Base-by-base conservation (phyloP, 2,888 invertebrate genomes). In the Leptinotarsa juncta region DNA sequence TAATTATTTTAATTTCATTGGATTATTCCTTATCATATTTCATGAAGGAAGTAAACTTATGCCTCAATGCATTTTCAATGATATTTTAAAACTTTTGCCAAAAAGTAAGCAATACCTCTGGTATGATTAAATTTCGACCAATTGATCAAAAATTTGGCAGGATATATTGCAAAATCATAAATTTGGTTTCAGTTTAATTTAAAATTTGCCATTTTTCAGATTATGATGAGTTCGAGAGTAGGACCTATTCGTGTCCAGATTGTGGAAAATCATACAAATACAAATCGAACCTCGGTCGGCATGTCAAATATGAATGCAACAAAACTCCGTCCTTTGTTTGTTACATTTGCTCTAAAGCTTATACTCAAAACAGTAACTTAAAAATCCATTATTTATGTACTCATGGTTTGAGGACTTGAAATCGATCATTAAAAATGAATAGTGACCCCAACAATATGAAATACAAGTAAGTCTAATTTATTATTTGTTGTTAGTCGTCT, bases 201-300 rank as follows among this genome's bases (percentile, higher is more conserved):
- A 1, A 15, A 20, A 23, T 57, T 20, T 23, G 4, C 32, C n/a
- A 15, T 62, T 32, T 62, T 62, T 42, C 62, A 62, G 62, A 42
- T 62, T 10, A 32, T 16, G 26, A 32, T 10, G 20, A 57, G 14
- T 20, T 14, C 57, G 57, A 20, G 23, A 57, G 20, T 23, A 57
- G 57, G 4, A 20, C 57, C 2, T 78, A 69, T 72, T 66, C 73
- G 3, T 78, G 78, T 48, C 67, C 70, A 55, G 71, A 71, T 16
- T 79, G 79, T 55, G 67, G 68, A 55, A 74, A 76, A 51, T 65
- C 49, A 10, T 94, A 94, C 87, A 92, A 93, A 80, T 93, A 94
- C 89, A 92, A 93, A 88, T 93, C 93, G 82, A 94, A 94, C 53
- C 90, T 94, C 82, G 90, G 92, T 84, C 78, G 83, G 12, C 85